phyloP scores from a whole-genome alignment of 2,113 vertebrate genomes.

The Orientallactaga bullata region DNA sequence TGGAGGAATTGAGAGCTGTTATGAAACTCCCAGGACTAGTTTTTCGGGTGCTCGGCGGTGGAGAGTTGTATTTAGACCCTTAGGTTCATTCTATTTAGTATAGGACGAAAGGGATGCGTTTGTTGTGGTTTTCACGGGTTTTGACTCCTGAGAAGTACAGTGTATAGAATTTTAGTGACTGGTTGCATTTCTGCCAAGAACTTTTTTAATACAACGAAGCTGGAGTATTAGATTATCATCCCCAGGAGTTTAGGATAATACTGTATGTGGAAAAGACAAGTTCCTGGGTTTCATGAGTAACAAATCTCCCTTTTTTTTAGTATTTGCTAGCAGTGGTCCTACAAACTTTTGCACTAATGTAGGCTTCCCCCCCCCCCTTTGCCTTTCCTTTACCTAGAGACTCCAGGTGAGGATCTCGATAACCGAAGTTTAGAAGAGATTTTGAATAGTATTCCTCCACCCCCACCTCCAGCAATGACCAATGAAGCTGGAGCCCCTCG shows the following conservation, averaged over 20 bases:
- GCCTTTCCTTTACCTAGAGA: conserved; percentile 86
- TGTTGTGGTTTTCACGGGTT: conserved; percentile 6
- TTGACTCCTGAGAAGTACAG: not conserved
- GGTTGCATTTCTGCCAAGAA: conserved; percentile 8
- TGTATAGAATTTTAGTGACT: not conserved
- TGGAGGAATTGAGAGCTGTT: not conserved
- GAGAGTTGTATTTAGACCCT: not conserved
- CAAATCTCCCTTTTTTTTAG: not conserved
- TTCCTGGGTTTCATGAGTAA: conserved; percentile 35
- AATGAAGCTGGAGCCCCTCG: conserved; percentile 98
- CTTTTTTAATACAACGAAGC: conserved; percentile 38
- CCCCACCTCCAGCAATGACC: conserved; percentile 98
- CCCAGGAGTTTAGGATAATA: not conserved
- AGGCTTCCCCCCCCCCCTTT: not conserved
- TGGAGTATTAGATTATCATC: not conserved
- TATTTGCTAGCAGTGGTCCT: not conserved
- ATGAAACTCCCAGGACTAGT: not conserved
- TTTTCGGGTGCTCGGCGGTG: not conserved
- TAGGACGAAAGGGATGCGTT: not conserved
- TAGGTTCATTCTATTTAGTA: not conserved
- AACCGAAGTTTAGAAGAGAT: conserved; percentile 97
- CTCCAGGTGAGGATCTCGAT: conserved; percentile 89
- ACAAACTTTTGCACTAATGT: not conserved
- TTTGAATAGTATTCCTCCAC: conserved; percentile 96
- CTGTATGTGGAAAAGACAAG: not conserved